Percentiles rank a stretch among this genome's conserved stretches.
Conservation (phyloP, 1,140 invertebrate genomes). For the Drosophila dunni region DNA sequence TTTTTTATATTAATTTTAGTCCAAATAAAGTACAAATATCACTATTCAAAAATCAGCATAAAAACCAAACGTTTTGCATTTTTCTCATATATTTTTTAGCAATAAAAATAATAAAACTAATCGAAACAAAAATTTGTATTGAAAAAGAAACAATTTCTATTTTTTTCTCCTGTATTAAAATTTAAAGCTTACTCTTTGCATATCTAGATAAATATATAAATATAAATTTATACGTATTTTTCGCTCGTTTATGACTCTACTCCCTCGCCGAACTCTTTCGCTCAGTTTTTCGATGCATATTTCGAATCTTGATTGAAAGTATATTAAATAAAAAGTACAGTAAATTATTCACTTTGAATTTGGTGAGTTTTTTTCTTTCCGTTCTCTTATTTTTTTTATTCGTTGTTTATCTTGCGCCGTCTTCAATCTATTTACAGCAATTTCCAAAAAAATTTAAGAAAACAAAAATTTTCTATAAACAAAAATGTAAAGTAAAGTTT, state of each 20-base stretch:
- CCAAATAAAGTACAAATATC: slow-evolving; percentile 62
- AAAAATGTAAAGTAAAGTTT: slow-evolving; percentile 60
- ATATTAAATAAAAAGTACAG: slow-evolving; percentile 72
- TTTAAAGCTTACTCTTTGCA: slow-evolving; percentile 66
- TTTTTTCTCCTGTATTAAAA: slow-evolving; percentile 41
- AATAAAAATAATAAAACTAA: slow-evolving; percentile 38
- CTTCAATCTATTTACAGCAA: slow-evolving; percentile 77
- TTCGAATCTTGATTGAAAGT: slow-evolving; percentile 71
- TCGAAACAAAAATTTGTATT: slow-evolving; percentile 49
- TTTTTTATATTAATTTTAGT: slow-evolving; percentile 53
- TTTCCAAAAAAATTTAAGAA: slow-evolving; percentile 31
- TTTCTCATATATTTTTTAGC: slow-evolving; percentile 63
- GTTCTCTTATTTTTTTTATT: too few species aligned
- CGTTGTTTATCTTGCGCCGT: slow-evolving; percentile 66
- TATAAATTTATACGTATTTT: slow-evolving; percentile 58
- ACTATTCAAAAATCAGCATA: slow-evolving; percentile 67
- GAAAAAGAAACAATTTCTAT: slow-evolving; percentile 39
- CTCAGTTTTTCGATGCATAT: slow-evolving; percentile 74
- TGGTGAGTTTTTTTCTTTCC: slow-evolving; percentile 77
- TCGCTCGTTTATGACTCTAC: slow-evolving; percentile 78
- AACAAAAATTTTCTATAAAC: slow-evolving; percentile 40
- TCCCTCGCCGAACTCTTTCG: slow-evolving; percentile 78
- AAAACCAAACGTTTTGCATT: slow-evolving; percentile 61
- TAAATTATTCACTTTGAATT: slow-evolving; percentile 70
- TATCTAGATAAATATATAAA: slow-evolving; percentile 42